Base-by-base conservation (phyloP, 2,113 vertebrate species). In the Notiomystis cincta region DNA sequence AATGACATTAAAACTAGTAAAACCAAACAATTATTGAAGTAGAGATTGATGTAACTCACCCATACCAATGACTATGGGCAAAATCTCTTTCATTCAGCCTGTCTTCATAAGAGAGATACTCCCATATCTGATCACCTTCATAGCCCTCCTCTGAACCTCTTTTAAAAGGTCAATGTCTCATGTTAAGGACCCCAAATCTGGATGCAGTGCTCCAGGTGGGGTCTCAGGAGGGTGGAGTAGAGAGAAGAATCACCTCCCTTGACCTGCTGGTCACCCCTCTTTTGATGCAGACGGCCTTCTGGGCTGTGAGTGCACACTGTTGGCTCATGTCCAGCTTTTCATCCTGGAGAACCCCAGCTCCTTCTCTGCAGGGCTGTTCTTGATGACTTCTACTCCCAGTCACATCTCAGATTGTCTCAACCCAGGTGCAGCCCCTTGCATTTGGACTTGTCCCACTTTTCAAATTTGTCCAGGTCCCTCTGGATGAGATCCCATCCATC, bases 241-340 rank as follows among this genome's bases (percentile, higher is more conserved):
- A 67, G 11, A 18, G 33, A 27, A 73, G 58, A 33, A 73, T 38
- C 18, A 33, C 15, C 18, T 73, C 15, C 22, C 18, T 47, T 0
- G 0, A 18, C 22, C 47, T 53, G 57, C 27, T 31, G 38, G 37
- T 13, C 21, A 7, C 2, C 1, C 9, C 33, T 54, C n/a, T 64
- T 64, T 54, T 47, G n/a, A 22, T 54, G 22, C 28, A 64, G 47
- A 23, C 58, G 40, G 33, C 27, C 21, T 25, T 31, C 56, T 45
- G 28, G 38, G 18, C n/a, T 64, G 23, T 54, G 48, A 54, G 12
- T 22, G 11, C 27, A 27, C 57, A 28, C 22, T 33, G 22, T 10
- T 47, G 67, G 11, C 11, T 45, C 17, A 38, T 38, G 27, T 18
- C 14, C 40, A 38, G 7, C 14, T 38, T 54, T 64, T 47, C 23